Evolutionary conservation across 2,888 invertebrate species (phyloP), one percentile per base, ranked within the genome.

Genomic region (Rhagium mordax): DNA sequence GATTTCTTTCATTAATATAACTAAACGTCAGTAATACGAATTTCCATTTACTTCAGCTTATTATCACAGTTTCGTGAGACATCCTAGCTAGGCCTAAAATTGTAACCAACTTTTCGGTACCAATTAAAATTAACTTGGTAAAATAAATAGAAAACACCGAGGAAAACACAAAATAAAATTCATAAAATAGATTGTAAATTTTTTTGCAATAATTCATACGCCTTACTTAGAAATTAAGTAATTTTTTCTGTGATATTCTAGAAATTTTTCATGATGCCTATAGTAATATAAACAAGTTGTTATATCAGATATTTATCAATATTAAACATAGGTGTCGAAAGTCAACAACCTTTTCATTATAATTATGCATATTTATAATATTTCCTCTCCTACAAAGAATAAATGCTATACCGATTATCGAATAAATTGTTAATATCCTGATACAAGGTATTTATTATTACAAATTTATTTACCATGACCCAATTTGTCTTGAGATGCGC

Each of bases 381-480:
- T 21, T 29, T 15, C 49, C 13, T 53, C n/a, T 41, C 18, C 53
- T 21, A 61, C 8, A 53, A 53, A 20, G 16, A 33, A 16, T 59
- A 59, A 65, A 33, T 49, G 20, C n/a, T 16, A 65, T 29, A 27
- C 20, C 2, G 27, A 65, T 24, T 29, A 27, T 21, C 2, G 27
- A 65, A 16, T 29, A 51, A 64, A 29, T 18, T 18, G 20, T 65
- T 65, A 3, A 20, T 13, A 64, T 48, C n/a, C 16, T 16, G 18
- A 16, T n/a, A n/a, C 20, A 57, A 33, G 6, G 20, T 13, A 24
- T 41, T 59, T 18, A 61, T 61, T 21, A 47, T 61, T 48, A 20
- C 61, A n/a, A 16, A 57, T 10, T 33, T 57, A 15, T 24, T 67
- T 57, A 67, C 67, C 67, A 57, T 67, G 67, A 67, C 67, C 67